phyloP scores from a whole-genome alignment of 1,140 invertebrate genomes.

The Adoxophyes honmai region DNA sequence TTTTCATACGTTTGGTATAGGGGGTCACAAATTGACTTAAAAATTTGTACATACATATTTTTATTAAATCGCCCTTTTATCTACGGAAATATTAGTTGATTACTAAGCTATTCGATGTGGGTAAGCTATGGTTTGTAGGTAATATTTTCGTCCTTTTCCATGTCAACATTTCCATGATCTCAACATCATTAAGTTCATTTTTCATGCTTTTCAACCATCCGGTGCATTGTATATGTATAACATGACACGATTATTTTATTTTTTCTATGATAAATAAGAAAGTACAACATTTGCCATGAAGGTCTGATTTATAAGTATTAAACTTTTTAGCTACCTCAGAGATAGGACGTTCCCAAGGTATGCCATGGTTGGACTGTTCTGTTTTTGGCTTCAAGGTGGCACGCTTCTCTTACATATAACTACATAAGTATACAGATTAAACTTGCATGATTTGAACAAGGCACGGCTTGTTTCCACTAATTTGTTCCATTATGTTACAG shows the following conservation, averaged over 20 bases:
- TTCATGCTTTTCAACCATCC: not conserved
- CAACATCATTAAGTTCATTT: not conserved
- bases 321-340: constrained; percentile 87
- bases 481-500: constrained; percentile 20
- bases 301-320: constrained; percentile 1
- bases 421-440: constrained; percentile 27
- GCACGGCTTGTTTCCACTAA: constrained; percentile 57
- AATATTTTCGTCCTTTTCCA: too few species aligned
- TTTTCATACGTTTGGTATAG: too few species aligned
- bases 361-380: constrained; percentile 59
- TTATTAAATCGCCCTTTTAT: too few species aligned
- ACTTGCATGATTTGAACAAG: constrained; percentile 54
- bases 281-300: not conserved
- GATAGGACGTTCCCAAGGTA: constrained; percentile 95
- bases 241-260: not conserved
- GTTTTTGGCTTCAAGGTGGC: constrained; percentile 61
- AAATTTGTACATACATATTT: too few species aligned
- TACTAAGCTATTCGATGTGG: too few species aligned
- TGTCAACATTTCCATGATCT: too few species aligned
- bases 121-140: too few species aligned
- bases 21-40: too few species aligned
- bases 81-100: too few species aligned
- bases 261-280: not conserved
- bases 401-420: constrained; percentile 46
- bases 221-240: not conserved